These are phyloP conservation scores for Arge pagana DNA, from an alignment of 2,888 invertebrate species.

Conservation along the genomic window DNA sequence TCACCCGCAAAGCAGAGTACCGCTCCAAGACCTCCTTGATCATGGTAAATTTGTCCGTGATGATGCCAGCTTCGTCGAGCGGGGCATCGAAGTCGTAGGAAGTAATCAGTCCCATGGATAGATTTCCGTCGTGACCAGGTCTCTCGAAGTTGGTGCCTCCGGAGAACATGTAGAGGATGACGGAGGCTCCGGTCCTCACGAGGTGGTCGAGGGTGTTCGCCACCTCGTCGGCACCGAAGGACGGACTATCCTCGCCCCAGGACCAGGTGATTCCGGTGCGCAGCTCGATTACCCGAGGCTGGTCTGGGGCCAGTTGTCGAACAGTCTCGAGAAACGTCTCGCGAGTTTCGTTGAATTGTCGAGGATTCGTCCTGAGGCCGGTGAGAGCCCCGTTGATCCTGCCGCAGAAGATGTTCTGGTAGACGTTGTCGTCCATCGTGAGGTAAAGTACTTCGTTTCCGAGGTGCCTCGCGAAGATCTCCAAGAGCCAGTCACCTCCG, in stretches of 20 bases:
- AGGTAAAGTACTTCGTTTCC: conserved; percentile 63
- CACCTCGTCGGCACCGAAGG: conserved; percentile 19
- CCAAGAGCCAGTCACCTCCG: conserved; percentile 61
- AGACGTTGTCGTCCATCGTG: conserved; percentile 64
- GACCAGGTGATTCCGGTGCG: conserved; percentile 28
- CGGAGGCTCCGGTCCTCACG: conserved; percentile 12
- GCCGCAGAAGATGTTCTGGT: conserved; percentile 61
- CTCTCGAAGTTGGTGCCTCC: conserved; percentile 33
- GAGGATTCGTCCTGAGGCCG: conserved; percentile 27
- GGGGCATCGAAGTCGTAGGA: conserved; percentile 68
- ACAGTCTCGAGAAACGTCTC: conserved; percentile 27
- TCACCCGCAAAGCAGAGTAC: too few relatives aligned
- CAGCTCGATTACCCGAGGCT: conserved; percentile 28
- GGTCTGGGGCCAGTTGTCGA: conserved; percentile 23
- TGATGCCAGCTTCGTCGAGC: conserved; percentile 63
- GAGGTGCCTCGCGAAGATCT: conserved; percentile 57
- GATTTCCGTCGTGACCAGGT: conserved; percentile 21
- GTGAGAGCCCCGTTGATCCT: conserved; percentile 53
- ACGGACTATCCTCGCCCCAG: conserved; percentile 25
- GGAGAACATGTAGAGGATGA: conserved; percentile 32
- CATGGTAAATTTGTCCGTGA: conserved; percentile 60
- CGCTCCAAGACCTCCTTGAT: conserved; percentile 46
- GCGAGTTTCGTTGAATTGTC: conserved; percentile 16
- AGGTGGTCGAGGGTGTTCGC: conserved; percentile 19
- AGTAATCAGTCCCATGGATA: conserved; percentile 55